Conservation (phyloP, 2,113 vertebrate genomes). For the Kryptolebias marmoratus region DNA sequence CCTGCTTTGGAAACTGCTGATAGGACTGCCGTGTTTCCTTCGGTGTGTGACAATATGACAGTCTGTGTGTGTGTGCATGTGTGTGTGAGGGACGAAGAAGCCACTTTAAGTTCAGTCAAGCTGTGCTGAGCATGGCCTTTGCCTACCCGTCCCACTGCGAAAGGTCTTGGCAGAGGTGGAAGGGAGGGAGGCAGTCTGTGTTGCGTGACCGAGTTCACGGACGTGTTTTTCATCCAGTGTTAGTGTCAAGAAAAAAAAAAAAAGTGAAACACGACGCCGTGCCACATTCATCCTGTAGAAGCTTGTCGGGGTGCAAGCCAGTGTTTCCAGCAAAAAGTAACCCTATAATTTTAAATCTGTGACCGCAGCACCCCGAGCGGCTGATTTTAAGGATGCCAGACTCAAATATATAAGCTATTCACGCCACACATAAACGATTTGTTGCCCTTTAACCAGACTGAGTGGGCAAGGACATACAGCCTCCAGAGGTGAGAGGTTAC, state of each 20-base stretch:
- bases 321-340: neutral
- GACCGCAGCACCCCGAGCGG: neutral
- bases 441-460: neutral
- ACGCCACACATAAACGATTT: neutral
- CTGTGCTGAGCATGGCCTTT: conserved; percentile 58
- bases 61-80: conserved; percentile 15
- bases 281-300: conserved; percentile 31
- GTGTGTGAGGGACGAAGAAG: conserved; percentile 23
- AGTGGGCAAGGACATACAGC: neutral
- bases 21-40: conserved; percentile 44
- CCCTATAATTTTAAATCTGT: conserved; percentile 6
- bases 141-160: conserved; percentile 39
- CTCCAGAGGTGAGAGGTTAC: conserved; percentile 6
- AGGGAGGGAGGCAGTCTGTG: conserved; percentile 8
- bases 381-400: conserved; percentile 7
- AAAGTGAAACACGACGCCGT: conserved; percentile 7
- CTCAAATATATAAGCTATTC: conserved; percentile 23
- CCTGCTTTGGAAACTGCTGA: conserved; percentile 55
- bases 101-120: conserved; percentile 61
- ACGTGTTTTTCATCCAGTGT: conserved; percentile 34
- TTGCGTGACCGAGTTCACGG: conserved; percentile 54
- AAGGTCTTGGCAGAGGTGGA: conserved; percentile 32
- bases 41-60: conserved; percentile 45
- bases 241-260: conserved; percentile 31
- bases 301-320: conserved; percentile 8